Percentiles rank a stretch among this genome's conserved stretches.
Conservation (phyloP, 1,140 invertebrate species). For the Gryllus bimaculatus region DNA sequence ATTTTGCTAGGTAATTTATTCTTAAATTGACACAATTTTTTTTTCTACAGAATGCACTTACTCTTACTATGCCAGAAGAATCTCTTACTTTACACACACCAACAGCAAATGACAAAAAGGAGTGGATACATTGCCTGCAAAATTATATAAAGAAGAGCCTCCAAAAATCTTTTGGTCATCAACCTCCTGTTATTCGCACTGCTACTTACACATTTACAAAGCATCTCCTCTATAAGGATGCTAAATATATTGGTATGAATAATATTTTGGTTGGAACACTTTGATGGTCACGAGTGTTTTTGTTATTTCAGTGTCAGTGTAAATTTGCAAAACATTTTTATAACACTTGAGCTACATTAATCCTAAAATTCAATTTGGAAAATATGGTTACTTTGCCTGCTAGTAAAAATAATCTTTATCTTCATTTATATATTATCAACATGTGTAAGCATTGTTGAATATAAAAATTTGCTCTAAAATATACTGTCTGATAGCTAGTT, state of each 20-base stretch:
- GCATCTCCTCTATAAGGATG: slow-evolving; percentile 60
- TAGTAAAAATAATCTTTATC: too few relatives aligned
- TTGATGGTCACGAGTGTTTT: too few relatives aligned
- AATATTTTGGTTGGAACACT: background rate
- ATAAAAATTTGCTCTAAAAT: too few relatives aligned
- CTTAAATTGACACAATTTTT: slow-evolving; percentile 8
- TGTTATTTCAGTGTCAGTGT: too few relatives aligned
- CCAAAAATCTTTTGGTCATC: slow-evolving; percentile 39
- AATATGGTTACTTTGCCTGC: too few relatives aligned
- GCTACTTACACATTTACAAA: slow-evolving; percentile 66
- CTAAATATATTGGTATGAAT: slow-evolving; percentile 46
- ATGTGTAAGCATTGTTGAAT: too few relatives aligned
- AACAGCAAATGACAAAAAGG: slow-evolving; percentile 57
- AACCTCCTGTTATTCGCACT: slow-evolving; percentile 58
- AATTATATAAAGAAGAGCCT: slow-evolving; percentile 49
- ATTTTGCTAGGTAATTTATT: background rate
- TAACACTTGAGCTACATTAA: too few relatives aligned
- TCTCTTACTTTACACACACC: slow-evolving; percentile 54
- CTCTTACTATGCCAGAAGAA: slow-evolving; percentile 68
- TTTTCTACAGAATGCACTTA: slow-evolving; percentile 40
- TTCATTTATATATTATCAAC: too few relatives aligned
- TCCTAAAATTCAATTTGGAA: too few relatives aligned
- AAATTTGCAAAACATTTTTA: too few relatives aligned
- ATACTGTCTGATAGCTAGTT: too few relatives aligned
- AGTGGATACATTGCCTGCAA: slow-evolving; percentile 66